These are phyloP conservation scores for Onychomys torridus DNA, from an alignment of 2,797 vertebrate species.

Conservation along the genomic window DNA sequence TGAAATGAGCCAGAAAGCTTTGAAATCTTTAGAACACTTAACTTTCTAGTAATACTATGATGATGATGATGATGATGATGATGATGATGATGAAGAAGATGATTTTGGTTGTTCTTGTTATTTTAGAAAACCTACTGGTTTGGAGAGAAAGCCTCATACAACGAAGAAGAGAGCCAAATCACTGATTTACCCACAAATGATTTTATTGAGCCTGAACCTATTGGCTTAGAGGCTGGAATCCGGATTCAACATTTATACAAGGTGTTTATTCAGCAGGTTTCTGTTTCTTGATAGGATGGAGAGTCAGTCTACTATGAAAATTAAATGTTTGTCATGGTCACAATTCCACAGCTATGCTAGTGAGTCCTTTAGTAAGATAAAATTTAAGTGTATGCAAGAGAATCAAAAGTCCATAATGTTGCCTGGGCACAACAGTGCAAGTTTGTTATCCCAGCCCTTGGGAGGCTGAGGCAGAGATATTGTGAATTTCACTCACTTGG, in stretches of 20 bases:
- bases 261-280: conserved; percentile 84
- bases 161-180: conserved; percentile 93
- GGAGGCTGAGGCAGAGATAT: neutral
- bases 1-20: neutral
- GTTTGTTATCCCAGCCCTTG: neutral
- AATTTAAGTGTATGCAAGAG: neutral
- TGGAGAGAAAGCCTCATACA: conserved; percentile 89
- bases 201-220: conserved; percentile 94
- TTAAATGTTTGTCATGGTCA: neutral
- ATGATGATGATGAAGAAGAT: neutral
- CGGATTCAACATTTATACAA: conserved; percentile 96
- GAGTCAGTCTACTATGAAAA: neutral
- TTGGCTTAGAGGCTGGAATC: conserved; percentile 92
- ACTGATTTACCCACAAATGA: conserved; percentile 88
- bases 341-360: neutral
- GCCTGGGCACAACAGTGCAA: neutral
- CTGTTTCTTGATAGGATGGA: neutral
- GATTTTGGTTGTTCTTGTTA: neutral
- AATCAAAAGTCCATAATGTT: neutral
- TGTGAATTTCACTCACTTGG: neutral
- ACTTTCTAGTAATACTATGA: neutral
- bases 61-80: neutral
- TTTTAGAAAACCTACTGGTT: conserved; percentile 95
- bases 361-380: neutral
- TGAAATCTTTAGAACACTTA: neutral